Evolutionary conservation across 2,113 vertebrate genomes (phyloP).

Genomic region (Callospermophilus lateralis): DNA sequence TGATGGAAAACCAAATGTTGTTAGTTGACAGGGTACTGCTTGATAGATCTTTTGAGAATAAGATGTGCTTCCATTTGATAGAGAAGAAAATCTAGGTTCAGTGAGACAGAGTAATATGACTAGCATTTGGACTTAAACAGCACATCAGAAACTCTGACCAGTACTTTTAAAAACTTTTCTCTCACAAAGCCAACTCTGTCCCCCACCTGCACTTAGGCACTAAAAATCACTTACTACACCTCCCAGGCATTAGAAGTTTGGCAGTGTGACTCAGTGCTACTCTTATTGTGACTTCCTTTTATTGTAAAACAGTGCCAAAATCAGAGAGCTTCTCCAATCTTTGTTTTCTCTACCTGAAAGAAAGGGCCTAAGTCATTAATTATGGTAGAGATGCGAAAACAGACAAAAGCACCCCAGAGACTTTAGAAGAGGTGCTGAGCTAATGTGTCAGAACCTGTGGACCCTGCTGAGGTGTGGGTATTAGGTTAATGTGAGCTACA

Average conservation of each 20-base stretch:
- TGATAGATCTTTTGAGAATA: neutral
- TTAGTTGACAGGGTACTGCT: neutral
- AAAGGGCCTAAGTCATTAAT: neutral
- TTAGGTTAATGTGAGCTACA: neutral
- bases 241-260: neutral
- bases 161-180: neutral
- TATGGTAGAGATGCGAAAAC: rapidly evolving
- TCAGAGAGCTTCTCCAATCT: neutral
- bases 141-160: no score
- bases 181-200: neutral
- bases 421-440: neutral
- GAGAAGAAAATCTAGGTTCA: neutral
- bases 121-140: neutral
- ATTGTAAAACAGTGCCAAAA: neutral
- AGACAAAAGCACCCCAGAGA: neutral
- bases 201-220: neutral
- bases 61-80: neutral
- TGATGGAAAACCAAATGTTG: neutral
- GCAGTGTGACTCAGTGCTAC: neutral
- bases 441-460: neutral
- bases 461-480: neutral
- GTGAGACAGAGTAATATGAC: neutral
- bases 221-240: neutral
- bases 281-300: neutral
- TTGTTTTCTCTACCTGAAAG: neutral